Evolutionary conservation across 2,797 vertebrate genomes (phyloP), one percentile per base, ranked within the genome.

Genomic region (Galago senegalensis): DNA sequence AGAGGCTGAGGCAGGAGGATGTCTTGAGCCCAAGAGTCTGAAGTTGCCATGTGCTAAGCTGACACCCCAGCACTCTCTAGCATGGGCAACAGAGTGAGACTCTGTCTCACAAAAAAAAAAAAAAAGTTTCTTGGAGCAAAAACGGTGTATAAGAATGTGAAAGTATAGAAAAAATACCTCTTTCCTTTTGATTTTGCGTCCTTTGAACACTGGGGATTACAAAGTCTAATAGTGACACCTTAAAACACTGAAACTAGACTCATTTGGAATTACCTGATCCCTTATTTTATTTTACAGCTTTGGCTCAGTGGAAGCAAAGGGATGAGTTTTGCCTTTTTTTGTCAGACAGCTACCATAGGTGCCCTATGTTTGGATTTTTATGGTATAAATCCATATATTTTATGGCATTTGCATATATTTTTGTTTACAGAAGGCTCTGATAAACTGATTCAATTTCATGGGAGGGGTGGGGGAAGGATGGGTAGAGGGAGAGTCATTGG

Each of bases 361-460:
- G 16, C 11, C 18, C n/a, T 60, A 25, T 37, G 16, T 70, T 84
- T 53, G 65, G 37, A 12, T 27, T 96, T 86, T 87, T 92, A 29
- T 85, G 61, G 3, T n/a, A 63, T 73, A 93, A 94, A 40, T 65
- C 12, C 9, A 77, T 73, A 21, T 60, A 70, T 77, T 92, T 76
- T 87, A 82, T 43, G 23, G 65, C 21, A 73, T 18, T 49, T 63
- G 72, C 7, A 81, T 40, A 40, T 5, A 34, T 46, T 49, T 85
- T 87, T 77, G 5, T 46, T 94, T 93, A 7, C 14, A 82, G 76
- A 81, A 85, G 40, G 46, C 1, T 87, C 49, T 23, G 2, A 2
- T 93, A 75, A 63, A 73, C 53, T 87, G 61, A 86, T 75, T 86
- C 23, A 56, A 58, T 89, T 53, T 83, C 85, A 77, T 43, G 40